A percentile compares a stretch with the other conserved stretches of the same genome.
These are phyloP conservation scores for Cisticola juncidis DNA, from an alignment of 2,113 vertebrate genomes.

Conservation along the genomic window DNA sequence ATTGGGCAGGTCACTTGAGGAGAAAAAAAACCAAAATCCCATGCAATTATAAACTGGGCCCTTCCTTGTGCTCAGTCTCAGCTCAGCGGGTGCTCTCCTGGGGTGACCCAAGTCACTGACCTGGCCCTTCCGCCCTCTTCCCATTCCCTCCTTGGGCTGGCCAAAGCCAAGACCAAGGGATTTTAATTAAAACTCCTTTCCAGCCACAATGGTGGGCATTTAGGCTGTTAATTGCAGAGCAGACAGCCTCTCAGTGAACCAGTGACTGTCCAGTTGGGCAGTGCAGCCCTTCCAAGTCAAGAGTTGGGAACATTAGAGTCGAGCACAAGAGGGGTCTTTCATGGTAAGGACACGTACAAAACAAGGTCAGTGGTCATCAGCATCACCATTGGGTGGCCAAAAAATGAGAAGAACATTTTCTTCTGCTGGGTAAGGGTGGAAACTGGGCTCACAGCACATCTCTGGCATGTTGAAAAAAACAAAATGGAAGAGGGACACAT, in stretches of 20 bases:
- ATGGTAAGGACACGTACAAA: background rate
- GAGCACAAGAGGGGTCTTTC: conserved; percentile 21
- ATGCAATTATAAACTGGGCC: conserved; percentile 48
- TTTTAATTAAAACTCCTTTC: conserved; percentile 60
- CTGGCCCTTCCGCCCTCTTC: background rate
- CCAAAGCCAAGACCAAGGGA: background rate
- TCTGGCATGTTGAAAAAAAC: background rate
- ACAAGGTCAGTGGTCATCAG: background rate
- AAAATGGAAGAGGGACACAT: background rate
- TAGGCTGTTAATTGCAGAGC: conserved; percentile 51
- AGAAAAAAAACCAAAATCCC: background rate
- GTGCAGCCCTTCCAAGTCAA: background rate
- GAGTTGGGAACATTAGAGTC: background rate
- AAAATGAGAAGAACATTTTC: background rate
- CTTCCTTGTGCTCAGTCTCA: conserved; percentile 13
- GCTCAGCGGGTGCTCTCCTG: background rate
- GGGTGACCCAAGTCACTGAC: background rate
- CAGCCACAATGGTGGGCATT: background rate
- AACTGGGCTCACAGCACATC: background rate
- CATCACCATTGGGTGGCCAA: background rate
- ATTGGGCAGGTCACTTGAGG: background rate
- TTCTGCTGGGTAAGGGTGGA: background rate
- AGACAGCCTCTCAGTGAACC: background rate
- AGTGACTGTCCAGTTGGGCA: background rate
- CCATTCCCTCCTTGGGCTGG: background rate